These are phyloP conservation scores for Macrobrachium nipponense DNA, from an alignment of 1,140 invertebrate genomes.

Conservation along the genomic window DNA sequence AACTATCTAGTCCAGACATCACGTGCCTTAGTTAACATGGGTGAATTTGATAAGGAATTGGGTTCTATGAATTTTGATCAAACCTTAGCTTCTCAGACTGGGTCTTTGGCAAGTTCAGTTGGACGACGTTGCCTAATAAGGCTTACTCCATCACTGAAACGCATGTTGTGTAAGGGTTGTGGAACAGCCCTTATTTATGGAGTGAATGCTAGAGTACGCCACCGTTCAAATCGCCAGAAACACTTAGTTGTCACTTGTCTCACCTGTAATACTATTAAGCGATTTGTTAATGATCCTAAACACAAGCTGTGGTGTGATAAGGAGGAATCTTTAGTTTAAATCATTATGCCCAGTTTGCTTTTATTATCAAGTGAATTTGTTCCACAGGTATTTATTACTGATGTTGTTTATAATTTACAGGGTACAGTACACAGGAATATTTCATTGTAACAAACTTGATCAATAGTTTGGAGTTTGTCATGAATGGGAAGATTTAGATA, in stretches of 20 bases:
- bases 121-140: constrained; percentile 49
- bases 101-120: constrained; percentile 34
- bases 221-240: constrained; percentile 37
- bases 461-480: too few relatives aligned
- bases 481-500: too few relatives aligned
- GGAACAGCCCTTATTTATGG: constrained; percentile 41
- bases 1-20: constrained; percentile 59
- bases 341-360: too few relatives aligned
- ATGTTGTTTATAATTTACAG: too few relatives aligned
- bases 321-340: constrained; percentile 36
- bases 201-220: constrained; percentile 48
- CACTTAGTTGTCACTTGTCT: constrained; percentile 50
- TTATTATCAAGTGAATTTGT: too few relatives aligned
- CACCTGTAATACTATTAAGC: constrained; percentile 41
- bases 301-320: constrained; percentile 47
- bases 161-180: constrained; percentile 48
- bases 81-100: constrained; percentile 36
- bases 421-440: too few relatives aligned
- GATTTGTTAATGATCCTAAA: constrained; percentile 39
- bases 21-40: constrained; percentile 8
- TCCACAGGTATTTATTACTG: too few relatives aligned
- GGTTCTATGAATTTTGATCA: neutral
- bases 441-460: too few relatives aligned
- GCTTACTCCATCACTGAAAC: constrained; percentile 35
- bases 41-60: neutral